Conservation (phyloP, 30 jellyfish, hydroid and myxozoan genomes). For the Chironex yamaguchii region DNA sequence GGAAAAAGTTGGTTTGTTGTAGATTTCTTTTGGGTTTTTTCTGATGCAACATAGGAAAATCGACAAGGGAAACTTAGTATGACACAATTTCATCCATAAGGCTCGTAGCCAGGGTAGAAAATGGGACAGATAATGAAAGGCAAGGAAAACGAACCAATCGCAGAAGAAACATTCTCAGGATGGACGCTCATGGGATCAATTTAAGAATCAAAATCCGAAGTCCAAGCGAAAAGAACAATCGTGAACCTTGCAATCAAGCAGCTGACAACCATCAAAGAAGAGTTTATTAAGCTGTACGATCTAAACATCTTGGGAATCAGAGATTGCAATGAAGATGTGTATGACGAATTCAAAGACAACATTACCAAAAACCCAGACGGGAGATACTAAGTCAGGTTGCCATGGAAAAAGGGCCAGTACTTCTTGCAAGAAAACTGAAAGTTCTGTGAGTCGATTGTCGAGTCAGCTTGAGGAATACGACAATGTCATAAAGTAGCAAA, state of each 20-base stretch:
- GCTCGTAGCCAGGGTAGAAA: too few species aligned
- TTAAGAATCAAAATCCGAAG: constrained; percentile 29
- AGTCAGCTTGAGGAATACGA: constrained; percentile 17
- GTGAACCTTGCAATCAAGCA: neutral
- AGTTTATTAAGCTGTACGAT: too few species aligned
- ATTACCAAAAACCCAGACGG: constrained; percentile 5
- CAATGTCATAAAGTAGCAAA: constrained; percentile 4
- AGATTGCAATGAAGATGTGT: constrained; percentile 47
- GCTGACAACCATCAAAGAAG: constrained; percentile 3
- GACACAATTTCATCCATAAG: too few species aligned
- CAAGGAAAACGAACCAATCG: constrained; percentile 25
- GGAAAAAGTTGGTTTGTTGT: too few species aligned
- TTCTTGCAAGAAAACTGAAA: constrained; percentile 9
- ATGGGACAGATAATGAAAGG: constrained; percentile 27
- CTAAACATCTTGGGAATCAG: constrained; percentile 26
- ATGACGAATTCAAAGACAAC: constrained; percentile 31
- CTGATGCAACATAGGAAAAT: too few species aligned
- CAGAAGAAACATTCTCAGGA: constrained; percentile 51
- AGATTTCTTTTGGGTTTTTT: too few species aligned
- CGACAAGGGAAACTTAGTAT: too few species aligned
- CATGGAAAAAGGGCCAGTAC: constrained; percentile 46
- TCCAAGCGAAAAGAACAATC: neutral
- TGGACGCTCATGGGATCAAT: constrained; percentile 48
- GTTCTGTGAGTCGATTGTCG: constrained; percentile 16
- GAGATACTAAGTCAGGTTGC: constrained; percentile 46